These are phyloP conservation scores for Cryptus viduatorius DNA, from an alignment of 2,888 invertebrate genomes.

Conservation along the genomic window DNA sequence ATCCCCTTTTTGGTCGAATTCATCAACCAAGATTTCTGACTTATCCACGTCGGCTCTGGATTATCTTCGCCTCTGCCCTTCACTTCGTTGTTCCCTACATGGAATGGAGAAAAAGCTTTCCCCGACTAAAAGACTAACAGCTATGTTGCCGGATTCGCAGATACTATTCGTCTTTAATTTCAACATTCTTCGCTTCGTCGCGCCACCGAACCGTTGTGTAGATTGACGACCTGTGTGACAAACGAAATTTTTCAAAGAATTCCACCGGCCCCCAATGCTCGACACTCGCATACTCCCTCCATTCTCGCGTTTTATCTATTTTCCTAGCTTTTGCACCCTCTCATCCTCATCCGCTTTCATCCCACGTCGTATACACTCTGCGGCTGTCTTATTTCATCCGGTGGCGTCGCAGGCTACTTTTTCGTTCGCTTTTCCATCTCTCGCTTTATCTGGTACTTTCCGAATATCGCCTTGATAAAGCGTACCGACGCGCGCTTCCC, in stretches of 20 bases:
- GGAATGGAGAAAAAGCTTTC: neutral
- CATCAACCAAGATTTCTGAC: constrained; percentile 29
- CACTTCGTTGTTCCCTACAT: constrained; percentile 23
- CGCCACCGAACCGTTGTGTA: constrained; percentile 37
- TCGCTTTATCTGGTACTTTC: constrained; percentile 56
- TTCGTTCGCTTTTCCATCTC: constrained; percentile 38
- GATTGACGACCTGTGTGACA: constrained; percentile 61
- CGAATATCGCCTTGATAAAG: constrained; percentile 61
- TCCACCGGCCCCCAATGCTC: constrained; percentile 21
- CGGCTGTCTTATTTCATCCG: constrained; percentile 57
- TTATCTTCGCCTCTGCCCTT: constrained; percentile 30
- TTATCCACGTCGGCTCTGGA: constrained; percentile 35
- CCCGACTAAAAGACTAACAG: neutral
- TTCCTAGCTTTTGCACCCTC: constrained; percentile 48
- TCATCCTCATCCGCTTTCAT: constrained; percentile 45
- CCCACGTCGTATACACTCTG: constrained; percentile 33
- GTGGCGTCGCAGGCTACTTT: constrained; percentile 51
- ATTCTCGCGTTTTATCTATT: constrained; percentile 41
- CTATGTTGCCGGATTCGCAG: neutral
- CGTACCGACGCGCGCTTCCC: constrained; percentile 18
- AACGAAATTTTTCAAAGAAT: constrained; percentile 68
- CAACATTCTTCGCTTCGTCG: constrained; percentile 16
- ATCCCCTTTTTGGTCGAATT: constrained; percentile 4
- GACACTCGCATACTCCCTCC: constrained; percentile 9
- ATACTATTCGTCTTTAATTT: constrained; percentile 62